Evolutionary conservation across 2,797 vertebrate species (phyloP).

Genomic region (Lagorchestes hirsutus): DNA sequence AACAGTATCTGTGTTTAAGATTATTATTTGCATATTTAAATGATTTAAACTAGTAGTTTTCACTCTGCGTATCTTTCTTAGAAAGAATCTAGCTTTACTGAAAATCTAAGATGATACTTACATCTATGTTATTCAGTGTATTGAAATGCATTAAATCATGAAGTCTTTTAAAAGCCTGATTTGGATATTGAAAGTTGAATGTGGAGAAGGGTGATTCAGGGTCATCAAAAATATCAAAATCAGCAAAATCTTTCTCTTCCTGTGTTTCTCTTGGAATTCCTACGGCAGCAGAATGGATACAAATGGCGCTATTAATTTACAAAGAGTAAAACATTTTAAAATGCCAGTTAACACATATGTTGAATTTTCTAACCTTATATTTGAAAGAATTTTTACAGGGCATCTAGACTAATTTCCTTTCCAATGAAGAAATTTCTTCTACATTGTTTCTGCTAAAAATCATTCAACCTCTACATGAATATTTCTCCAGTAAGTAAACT

Average conservation of each 20-base stretch:
- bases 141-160: conserved; percentile 99
- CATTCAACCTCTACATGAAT: conserved; percentile 13
- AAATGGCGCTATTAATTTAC: conserved; percentile 11
- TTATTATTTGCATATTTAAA: background rate
- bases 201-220: conserved; percentile 95
- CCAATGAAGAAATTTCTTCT: background rate
- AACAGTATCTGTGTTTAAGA: background rate
- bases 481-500: conserved; percentile 14
- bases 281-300: conserved; percentile 77
- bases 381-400: background rate
- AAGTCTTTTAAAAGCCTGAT: conserved; percentile 93
- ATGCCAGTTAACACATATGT: conserved; percentile 6
- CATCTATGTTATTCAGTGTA: conserved; percentile 97
- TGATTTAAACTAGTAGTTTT: background rate
- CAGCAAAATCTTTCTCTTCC: conserved; percentile 93
- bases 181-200: conserved; percentile 98
- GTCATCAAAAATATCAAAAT: conserved; percentile 99
- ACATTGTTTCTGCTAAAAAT: background rate
- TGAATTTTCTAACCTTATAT: background rate
- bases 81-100: background rate
- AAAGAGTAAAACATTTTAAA: conserved; percentile 39
- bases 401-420: background rate
- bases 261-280: conserved; percentile 93
- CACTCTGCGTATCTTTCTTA: background rate
- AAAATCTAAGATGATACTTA: conserved; percentile 78